Conservation (phyloP, 35 echinoderm and acorn worm species). For the Apostichopus californicus region DNA sequence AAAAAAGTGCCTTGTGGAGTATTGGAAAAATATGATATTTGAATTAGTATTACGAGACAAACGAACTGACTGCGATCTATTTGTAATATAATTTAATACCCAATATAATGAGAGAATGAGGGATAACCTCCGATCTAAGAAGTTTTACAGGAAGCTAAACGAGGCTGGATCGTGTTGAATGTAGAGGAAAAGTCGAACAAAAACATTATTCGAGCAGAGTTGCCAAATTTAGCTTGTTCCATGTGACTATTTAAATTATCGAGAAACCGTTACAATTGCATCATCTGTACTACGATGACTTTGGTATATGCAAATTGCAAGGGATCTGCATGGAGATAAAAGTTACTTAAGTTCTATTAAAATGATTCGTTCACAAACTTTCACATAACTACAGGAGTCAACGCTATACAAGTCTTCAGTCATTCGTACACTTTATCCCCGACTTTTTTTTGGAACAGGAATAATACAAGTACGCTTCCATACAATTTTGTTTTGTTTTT, state of each 20-base stretch:
- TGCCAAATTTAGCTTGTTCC: background rate
- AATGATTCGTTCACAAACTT: slow-evolving; percentile 16
- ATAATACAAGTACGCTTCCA: slow-evolving; percentile 55
- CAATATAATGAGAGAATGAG: too few relatives aligned
- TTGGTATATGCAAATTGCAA: background rate
- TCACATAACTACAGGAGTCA: slow-evolving; percentile 46
- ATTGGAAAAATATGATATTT: too few relatives aligned
- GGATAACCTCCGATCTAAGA: too few relatives aligned
- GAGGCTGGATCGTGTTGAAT: background rate
- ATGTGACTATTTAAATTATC: too few relatives aligned
- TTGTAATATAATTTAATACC: too few relatives aligned
- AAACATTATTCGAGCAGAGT: slow-evolving; percentile 29
- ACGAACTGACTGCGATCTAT: too few relatives aligned
- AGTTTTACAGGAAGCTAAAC: background rate
- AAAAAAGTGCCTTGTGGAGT: too few relatives aligned
- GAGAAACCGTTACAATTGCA: background rate
- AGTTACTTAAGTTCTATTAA: background rate
- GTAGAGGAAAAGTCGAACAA: slow-evolving; percentile 29
- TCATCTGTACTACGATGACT: too few relatives aligned
- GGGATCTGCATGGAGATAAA: background rate
- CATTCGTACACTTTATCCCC: slow-evolving; percentile 25
- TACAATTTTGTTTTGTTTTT: background rate
- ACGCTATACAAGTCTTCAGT: slow-evolving; percentile 19
- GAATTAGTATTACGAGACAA: too few relatives aligned
- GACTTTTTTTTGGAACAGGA: background rate